Evolutionary conservation across 2,113 vertebrate species (phyloP), one percentile per base, ranked within the genome.

Genomic region (Prolemur simus): DNA sequence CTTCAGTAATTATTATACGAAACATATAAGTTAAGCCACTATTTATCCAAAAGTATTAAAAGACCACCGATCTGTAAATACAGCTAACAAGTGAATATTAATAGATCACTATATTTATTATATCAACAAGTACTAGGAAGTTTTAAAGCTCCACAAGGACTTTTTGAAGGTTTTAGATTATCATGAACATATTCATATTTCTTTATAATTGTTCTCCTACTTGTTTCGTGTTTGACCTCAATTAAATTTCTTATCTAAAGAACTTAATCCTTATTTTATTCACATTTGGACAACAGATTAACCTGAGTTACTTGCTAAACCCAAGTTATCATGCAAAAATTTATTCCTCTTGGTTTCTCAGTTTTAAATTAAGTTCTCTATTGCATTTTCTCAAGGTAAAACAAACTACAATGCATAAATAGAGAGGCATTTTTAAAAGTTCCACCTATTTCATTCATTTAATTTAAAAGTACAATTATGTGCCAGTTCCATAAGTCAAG

Each of bases 321-420:
- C 47, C 25, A 90, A 84, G n/a, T 56, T 73, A 89, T 34, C 47
- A 83, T 39, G 13, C 14, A 60, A 77, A 77, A 90, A 82, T 39
- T 8, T 69, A 92, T 42, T 89, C 69, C 91, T 82, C 71, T 91
- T 93, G n/a, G 42, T 37, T 91, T 97, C 95, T 93, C 34, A 95
- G 60, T 96, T 97, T 64, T 86, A 23, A 81, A 84, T 64, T 87
- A 93, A 87, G 60, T 47, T 88, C 49, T 73, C 4, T 68, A 8
- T 52, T 87, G 11, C 11, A 82, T 49, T n/a, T 85, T 90, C 49
- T 87, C 45, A 93, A 96, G 42, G n/a, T n/a, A 95, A 95, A 56
- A 96, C 17, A 85, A 66, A 88, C 66, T 34, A 88, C 18, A 96
- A 77, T 18, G 20, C 10, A 58, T 15, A 76, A 82, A 94, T 8